Evolutionary conservation across 2,113 vertebrate genomes (phyloP).

Genomic region (Micromys minutus): DNA sequence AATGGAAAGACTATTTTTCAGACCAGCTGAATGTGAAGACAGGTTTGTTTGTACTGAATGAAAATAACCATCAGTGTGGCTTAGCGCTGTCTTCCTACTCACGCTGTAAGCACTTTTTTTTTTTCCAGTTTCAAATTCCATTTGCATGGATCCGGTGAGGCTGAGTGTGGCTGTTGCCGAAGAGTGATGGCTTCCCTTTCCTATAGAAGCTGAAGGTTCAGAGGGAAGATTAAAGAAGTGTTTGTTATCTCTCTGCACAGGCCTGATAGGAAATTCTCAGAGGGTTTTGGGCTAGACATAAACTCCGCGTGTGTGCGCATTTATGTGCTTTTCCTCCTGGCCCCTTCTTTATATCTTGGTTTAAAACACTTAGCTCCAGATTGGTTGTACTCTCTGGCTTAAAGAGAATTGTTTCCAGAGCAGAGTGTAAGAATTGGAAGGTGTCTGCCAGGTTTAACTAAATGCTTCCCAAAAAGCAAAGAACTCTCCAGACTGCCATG

Average conservation of each 20-base stretch:
- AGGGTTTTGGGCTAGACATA: constrained; percentile 62
- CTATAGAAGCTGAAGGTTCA: constrained; percentile 62
- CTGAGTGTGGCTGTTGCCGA: constrained; percentile 1
- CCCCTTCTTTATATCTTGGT: constrained; percentile 50
- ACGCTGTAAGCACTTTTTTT: not conserved
- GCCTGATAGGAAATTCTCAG: constrained; percentile 69
- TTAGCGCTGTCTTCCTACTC: constrained; percentile 4
- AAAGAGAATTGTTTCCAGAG: constrained; percentile 51
- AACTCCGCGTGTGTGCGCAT: not conserved
- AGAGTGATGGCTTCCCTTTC: constrained; percentile 66
- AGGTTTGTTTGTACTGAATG: no score
- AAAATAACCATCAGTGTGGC: not conserved
- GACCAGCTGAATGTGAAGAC: not conserved
- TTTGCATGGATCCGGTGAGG: constrained; percentile 58
- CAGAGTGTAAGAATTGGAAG: constrained; percentile 40
- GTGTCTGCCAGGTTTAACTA: constrained; percentile 13
- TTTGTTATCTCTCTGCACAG: constrained; percentile 70
- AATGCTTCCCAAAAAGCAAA: not conserved
- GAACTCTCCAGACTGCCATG: not conserved
- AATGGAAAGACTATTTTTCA: constrained; percentile 19
- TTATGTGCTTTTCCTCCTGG: constrained; percentile 21
- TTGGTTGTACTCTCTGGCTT: constrained; percentile 27
- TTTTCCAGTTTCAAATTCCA: not conserved
- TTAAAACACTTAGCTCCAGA: constrained; percentile 48
- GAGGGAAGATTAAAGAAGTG: constrained; percentile 76